Evolutionary conservation across 2,888 invertebrate genomes (phyloP).

Genomic region (Mongoloraphidia duomilia): DNA sequence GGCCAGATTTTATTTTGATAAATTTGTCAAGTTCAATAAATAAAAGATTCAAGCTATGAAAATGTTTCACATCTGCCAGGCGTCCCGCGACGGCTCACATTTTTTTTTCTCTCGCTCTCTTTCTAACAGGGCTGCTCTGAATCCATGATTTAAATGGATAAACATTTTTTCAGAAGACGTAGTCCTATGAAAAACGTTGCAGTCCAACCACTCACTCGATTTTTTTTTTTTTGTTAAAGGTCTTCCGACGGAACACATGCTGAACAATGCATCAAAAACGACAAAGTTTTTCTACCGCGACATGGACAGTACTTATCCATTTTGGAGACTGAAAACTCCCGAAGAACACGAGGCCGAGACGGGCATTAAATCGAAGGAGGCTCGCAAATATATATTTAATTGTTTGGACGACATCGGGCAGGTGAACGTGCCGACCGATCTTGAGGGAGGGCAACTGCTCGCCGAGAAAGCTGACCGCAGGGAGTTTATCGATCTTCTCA

Average conservation of each 20-base stretch:
- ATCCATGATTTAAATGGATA: too few relatives aligned
- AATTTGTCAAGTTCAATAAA: too few relatives aligned
- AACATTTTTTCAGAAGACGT: too few relatives aligned
- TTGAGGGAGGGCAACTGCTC: constrained; percentile 89
- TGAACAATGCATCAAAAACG: constrained; percentile 93
- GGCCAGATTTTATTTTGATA: too few relatives aligned
- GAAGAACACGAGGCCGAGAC: constrained; percentile 98
- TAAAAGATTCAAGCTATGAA: too few relatives aligned
- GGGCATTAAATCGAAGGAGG: constrained; percentile 97
- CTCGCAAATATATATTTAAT: constrained; percentile 98
- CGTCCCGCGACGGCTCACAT: too few relatives aligned
- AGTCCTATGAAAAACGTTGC: too few relatives aligned
- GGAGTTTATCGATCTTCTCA: constrained; percentile 94
- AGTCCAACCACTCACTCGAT: background rate
- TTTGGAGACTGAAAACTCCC: constrained; percentile 82
- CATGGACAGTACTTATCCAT: constrained; percentile 79
- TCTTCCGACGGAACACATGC: constrained; percentile 94
- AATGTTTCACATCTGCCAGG: too few relatives aligned
- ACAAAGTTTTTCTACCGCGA: constrained; percentile 97
- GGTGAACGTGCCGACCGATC: constrained; percentile 91
- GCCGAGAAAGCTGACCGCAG: constrained; percentile 95
- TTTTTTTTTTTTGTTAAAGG: constrained; percentile 42
- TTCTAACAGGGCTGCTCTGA: too few relatives aligned
- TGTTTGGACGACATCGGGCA: constrained; percentile 97
- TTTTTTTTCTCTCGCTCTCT: too few relatives aligned